Percentiles rank a stretch among this genome's conserved stretches.
Evolutionary conservation across 2,797 vertebrate genomes (phyloP).

Genomic region (Oreochromis grahami): DNA sequence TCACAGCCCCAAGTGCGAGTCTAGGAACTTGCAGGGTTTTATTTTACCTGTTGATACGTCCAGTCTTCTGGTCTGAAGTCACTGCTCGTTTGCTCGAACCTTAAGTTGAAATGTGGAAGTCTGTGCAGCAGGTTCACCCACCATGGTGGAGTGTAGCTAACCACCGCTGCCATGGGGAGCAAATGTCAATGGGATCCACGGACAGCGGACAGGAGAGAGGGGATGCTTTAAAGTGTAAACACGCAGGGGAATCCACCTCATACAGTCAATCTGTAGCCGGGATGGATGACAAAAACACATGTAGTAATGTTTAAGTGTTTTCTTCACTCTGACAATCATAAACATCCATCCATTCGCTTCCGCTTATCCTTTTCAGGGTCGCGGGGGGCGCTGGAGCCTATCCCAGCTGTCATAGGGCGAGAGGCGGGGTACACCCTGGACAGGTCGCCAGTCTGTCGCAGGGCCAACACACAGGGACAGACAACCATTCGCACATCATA

Average conservation of each 20-base stretch:
- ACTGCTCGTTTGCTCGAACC: slow-evolving; percentile 85
- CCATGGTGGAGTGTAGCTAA: slow-evolving; percentile 92
- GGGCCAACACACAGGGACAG: too few species aligned
- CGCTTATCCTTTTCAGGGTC: too few species aligned
- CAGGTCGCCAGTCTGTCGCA: too few species aligned
- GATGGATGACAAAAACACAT: neutral
- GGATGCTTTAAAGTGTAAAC: slow-evolving; percentile 27
- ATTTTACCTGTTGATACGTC: slow-evolving; percentile 89
- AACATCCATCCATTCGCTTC: too few species aligned
- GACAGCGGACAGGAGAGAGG: neutral
- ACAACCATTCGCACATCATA: too few species aligned
- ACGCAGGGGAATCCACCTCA: slow-evolving; percentile 15
- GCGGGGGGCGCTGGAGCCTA: too few species aligned
- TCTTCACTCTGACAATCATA: neutral
- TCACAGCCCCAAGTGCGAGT: neutral
- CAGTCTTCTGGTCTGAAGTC: slow-evolving; percentile 88
- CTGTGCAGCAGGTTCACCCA: slow-evolving; percentile 93
- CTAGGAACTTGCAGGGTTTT: neutral
- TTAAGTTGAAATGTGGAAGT: slow-evolving; percentile 88
- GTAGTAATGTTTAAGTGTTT: neutral
- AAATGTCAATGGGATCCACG: slow-evolving; percentile 7
- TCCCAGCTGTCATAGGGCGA: too few species aligned
- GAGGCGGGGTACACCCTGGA: too few species aligned
- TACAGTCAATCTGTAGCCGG: neutral
- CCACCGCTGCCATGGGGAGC: slow-evolving; percentile 84